Percentiles rank a stretch among this genome's conserved stretches.
Evolutionary conservation across 2,797 vertebrate genomes (phyloP).

Genomic region (Urophycis tenuis): DNA sequence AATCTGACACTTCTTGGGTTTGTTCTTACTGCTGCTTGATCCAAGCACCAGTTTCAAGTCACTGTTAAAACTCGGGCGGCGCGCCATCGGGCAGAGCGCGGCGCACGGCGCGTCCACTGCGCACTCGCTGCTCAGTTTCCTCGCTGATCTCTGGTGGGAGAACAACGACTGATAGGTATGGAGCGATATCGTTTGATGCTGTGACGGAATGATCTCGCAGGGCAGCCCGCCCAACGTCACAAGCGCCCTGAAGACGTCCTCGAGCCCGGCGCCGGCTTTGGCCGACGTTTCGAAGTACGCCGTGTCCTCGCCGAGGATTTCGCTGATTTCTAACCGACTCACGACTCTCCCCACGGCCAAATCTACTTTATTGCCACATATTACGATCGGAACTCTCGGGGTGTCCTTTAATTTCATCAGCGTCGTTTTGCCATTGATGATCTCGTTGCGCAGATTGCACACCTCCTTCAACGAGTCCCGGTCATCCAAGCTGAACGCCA

Average conservation of each 20-base stretch:
- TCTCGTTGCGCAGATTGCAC: slow-evolving; percentile 56
- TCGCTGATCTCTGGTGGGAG: slow-evolving; percentile 18
- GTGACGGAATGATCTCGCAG: slow-evolving; percentile 58
- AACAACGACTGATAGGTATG: slow-evolving; percentile 60
- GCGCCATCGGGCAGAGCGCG: slow-evolving; percentile 62
- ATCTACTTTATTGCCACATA: slow-evolving; percentile 71
- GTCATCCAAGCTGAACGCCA: slow-evolving; percentile 70
- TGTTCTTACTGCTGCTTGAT: slow-evolving; percentile 62
- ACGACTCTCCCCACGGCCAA: slow-evolving; percentile 43
- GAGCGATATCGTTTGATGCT: slow-evolving; percentile 63
- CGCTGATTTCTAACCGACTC: slow-evolving; percentile 34
- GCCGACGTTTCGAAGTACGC: slow-evolving; percentile 65
- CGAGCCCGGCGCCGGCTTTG: slow-evolving; percentile 60
- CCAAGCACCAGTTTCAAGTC: slow-evolving; percentile 68
- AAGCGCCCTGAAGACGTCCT: slow-evolving; percentile 57
- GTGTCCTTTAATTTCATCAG: slow-evolving; percentile 54
- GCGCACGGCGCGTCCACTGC: slow-evolving; percentile 52
- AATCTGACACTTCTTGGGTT: slow-evolving; percentile 73
- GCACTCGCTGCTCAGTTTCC: neutral
- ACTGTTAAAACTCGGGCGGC: slow-evolving; percentile 69
- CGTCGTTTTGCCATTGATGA: slow-evolving; percentile 62
- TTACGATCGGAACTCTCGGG: slow-evolving; percentile 43
- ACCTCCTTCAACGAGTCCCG: slow-evolving; percentile 61
- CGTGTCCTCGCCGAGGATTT: slow-evolving; percentile 50
- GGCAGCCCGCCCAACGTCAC: slow-evolving; percentile 64